phyloP scores from a whole-genome alignment of 2,797 vertebrate species.

The Acanthurus leucopareius region DNA sequence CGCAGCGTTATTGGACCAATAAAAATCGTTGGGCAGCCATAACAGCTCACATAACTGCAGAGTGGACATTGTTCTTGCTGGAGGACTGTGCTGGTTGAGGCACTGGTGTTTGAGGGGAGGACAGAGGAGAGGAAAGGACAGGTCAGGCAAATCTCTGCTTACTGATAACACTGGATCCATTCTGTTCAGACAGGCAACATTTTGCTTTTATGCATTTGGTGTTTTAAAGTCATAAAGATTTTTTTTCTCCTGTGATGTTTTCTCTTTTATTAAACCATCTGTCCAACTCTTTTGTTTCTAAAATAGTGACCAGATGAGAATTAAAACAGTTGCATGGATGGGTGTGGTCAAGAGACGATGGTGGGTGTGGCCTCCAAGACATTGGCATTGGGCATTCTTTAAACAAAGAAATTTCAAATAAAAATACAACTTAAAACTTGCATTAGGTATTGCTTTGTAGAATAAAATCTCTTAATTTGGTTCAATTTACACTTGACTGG shows the following conservation, averaged over 20 bases:
- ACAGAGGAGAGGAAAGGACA: conserved; percentile 11
- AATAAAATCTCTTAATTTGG: too few relatives aligned
- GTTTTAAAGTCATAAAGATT: neutral
- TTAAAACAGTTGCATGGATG: too few relatives aligned
- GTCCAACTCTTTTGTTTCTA: neutral
- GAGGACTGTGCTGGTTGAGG: conserved; percentile 30
- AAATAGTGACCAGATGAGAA: neutral
- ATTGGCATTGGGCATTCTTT: too few relatives aligned
- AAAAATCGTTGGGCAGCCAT: conserved; percentile 74
- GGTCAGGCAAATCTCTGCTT: conserved; percentile 23
- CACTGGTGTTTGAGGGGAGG: conserved; percentile 16
- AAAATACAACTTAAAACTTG: too few relatives aligned
- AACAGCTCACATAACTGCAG: conserved; percentile 65
- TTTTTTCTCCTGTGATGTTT: neutral
- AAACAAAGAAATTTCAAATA: too few relatives aligned
- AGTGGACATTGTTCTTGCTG: conserved; percentile 61
- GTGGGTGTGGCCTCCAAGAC: too few relatives aligned
- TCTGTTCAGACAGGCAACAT: neutral
- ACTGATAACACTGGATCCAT: neutral
- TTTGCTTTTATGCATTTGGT: neutral
- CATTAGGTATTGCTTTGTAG: too few relatives aligned
- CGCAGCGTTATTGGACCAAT: conserved; percentile 85
- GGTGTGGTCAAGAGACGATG: too few relatives aligned
- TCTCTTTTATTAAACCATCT: neutral
- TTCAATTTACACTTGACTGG: too few relatives aligned